Base-by-base conservation (phyloP, 2,888 invertebrate species). In the Campoplex capitator region DNA sequence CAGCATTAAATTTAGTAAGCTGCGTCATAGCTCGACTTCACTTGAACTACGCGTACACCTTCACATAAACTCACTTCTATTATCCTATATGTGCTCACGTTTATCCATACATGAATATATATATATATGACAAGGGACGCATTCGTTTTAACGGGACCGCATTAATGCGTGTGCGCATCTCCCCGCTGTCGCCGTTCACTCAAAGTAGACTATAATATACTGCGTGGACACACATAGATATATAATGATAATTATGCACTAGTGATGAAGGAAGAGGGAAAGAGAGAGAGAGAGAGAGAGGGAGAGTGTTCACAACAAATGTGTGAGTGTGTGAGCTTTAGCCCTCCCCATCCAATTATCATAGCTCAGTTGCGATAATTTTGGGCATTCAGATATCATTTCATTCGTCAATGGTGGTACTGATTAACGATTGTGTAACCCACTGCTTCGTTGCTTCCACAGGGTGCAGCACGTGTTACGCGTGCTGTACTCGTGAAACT, bases 361-460 rank as follows among this genome's bases (percentile, higher is more conserved):
- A 89, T 90, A 89, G 91, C 89, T 91, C 91, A 90, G 89, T 90
- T 90, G 90, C 91, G 91, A 90, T 92, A 92, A 92, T 92, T 92
- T 92, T 88, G 87, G 86, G 87, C 89, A 92, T 92, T 92, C 92
- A 91, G 90, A 91, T 92, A 92, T 92, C 91, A 92, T 92, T 91
- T 90, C 91, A 90, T 88, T 89, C 90, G 89, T 92, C 92, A 92
- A 92, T 92, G 90, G 91, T 80, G 83, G 87, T 89, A 76, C 90
- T 91, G 91, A 92, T 92, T 92, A 92, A 91, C 90, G 90, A 92
- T 92, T 92, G 91, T 92, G 89, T 89, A 90, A 90, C 89, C 83
- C 62, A 74, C 77, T 75, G 76, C 74, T 68, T 81, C 85, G 71
- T 56, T 65, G 74, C 71, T 83, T 62, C 73, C 70, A 42, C 73